A percentile compares a stretch with the other conserved stretches of the same genome.
phyloP scores from a whole-genome alignment of 1,140 invertebrate genomes.

The Agrilus planipennis region DNA sequence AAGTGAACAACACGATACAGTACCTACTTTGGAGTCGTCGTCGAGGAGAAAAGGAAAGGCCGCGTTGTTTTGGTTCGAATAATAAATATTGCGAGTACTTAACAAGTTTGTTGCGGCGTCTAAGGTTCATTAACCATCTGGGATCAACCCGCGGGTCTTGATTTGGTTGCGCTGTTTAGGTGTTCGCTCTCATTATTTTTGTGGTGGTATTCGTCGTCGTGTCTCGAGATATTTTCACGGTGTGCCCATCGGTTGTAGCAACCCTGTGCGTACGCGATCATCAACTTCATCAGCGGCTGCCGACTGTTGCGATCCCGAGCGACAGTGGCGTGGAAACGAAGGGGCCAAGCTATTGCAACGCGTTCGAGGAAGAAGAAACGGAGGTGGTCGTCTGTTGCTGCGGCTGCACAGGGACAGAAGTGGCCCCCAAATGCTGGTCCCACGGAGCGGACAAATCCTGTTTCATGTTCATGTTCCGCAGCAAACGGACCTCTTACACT shows the following conservation, averaged over 20 bases:
- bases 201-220: not conserved
- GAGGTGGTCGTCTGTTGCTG: not conserved
- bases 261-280: not conserved
- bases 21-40: too few species aligned
- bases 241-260: not conserved
- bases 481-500: slow-evolving; percentile 50
- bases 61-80: too few species aligned
- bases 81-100: too few species aligned
- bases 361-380: not conserved
- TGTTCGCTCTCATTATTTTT: not conserved
- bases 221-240: not conserved
- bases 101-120: too few species aligned
- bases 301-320: too few species aligned
- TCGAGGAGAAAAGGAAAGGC: too few species aligned
- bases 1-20: too few species aligned
- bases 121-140: too few species aligned
- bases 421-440: slow-evolving; percentile 42
- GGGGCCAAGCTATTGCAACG: not conserved
- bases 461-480: slow-evolving; percentile 63
- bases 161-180: slow-evolving; percentile 4
- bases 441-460: slow-evolving; percentile 36
- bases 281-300: too few species aligned
- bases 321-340: not conserved
- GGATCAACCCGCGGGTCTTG: not conserved
- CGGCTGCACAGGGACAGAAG: slow-evolving; percentile 23